Base-by-base conservation (phyloP, 2,797 vertebrate genomes). In the Picus viridis region DNA sequence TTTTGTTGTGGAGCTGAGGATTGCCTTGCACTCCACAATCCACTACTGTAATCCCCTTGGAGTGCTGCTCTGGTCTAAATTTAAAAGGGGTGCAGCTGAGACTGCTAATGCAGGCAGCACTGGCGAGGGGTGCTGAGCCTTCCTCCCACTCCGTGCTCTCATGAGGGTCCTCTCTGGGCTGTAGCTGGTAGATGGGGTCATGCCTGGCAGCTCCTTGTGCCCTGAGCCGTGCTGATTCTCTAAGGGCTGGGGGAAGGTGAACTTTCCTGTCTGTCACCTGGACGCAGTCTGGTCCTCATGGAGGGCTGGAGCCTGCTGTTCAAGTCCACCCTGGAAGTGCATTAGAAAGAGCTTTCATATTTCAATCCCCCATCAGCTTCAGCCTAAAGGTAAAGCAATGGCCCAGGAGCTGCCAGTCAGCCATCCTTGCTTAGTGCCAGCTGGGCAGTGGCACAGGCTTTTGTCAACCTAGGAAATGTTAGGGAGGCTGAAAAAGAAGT, bases 1-100 rank as follows among this genome's bases (percentile, higher is more conserved):
- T 94, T 95, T 95, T 94, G 85, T 96, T 88, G 43, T 29, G 56
- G 63, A 86, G 64, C 57, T 73, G 84, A 53, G 86, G 90, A 80
- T 87, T 92, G 92, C 80, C 89, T 91, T 88, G 89, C 54, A 17
- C 83, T 95, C 91, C n/a, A 91, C 96, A 96, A 89, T 94, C 80
- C 85, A 32, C 67, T 65, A 82, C 93, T 93, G 88, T 91, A 88
- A 93, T 89, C 73, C 34, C 82, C 75, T 89, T 91, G 88, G 90
- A 92, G 82, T 49, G 54, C 83, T 67, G 59, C 59, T 90, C 78
- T 85, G 91, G 72, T 63, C 76, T 63, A 49, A 87, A 68, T 10
- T 74, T 47, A 41, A 71, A 67, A 86, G 89, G 57, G 62, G 41
- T 84, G 68, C 54, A 77, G 81, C 88, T 63, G 90, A 88, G 93